phyloP scores from a whole-genome alignment of 2,888 invertebrate species.

The Philonicus albiceps region DNA sequence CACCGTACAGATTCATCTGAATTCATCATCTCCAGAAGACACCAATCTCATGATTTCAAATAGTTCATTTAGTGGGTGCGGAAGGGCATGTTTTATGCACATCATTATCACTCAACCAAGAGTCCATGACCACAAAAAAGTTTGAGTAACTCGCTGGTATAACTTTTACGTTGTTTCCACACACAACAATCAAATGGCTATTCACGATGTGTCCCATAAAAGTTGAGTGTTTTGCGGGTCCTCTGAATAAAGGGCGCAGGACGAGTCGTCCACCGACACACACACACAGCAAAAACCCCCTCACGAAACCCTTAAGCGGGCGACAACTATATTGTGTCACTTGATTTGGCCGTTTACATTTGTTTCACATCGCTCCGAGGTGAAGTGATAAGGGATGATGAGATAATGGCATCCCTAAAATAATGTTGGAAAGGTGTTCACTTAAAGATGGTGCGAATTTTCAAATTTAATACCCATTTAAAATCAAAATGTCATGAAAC shows the following conservation, averaged over 20 bases:
- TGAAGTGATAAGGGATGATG: background rate
- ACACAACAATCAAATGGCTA: slow-evolving; percentile 25
- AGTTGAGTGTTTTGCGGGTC: background rate
- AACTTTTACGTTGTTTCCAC: slow-evolving; percentile 23
- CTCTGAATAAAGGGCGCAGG: background rate
- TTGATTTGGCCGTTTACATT: slow-evolving; percentile 32
- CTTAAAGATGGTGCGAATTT: background rate
- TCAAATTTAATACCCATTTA: background rate
- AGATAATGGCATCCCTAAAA: background rate
- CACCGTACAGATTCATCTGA: background rate
- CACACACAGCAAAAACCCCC: too few species aligned
- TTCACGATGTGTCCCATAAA: slow-evolving; percentile 14
- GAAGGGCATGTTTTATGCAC: background rate
- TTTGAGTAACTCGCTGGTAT: slow-evolving; percentile 23
- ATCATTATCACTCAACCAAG: slow-evolving; percentile 1
- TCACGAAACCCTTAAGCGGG: background rate
- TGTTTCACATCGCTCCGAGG: background rate
- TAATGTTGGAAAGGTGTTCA: background rate
- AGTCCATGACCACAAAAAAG: slow-evolving; percentile 21
- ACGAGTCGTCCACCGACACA: background rate
- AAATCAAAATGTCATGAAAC: background rate
- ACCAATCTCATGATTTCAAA: background rate
- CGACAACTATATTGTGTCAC: slow-evolving; percentile 17
- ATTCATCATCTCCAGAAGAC: background rate
- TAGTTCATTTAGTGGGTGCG: background rate